A percentile compares a stretch with the other conserved stretches of the same genome.
Evolutionary conservation across 92 coral and sea anemone species (phyloP).

Genomic region (Zoanthus solanderi): DNA sequence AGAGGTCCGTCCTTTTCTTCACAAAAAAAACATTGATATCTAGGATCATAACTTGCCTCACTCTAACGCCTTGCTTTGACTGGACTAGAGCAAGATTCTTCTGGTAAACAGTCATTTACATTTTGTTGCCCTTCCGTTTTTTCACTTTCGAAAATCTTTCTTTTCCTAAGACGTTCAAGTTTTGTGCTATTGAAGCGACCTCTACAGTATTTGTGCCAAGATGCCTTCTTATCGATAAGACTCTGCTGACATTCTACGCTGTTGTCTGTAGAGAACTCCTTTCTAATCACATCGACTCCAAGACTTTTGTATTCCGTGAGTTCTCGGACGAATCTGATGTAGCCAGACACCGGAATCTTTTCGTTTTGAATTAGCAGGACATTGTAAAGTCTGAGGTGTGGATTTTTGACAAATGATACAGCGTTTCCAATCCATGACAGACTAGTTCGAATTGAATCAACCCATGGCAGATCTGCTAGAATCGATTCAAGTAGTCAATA

Average conservation of each 20-base stretch:
- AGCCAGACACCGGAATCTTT: constrained; percentile 13
- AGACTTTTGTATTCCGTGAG: constrained; percentile 40
- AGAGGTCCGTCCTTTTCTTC: constrained; percentile 2
- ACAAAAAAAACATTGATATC: constrained; percentile 51
- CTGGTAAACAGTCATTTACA: constrained; percentile 41
- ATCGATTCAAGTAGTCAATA: constrained; percentile 17
- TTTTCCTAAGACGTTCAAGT: constrained; percentile 44
- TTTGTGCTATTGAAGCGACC: constrained; percentile 51
- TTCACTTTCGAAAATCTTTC: constrained; percentile 41
- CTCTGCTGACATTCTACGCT: constrained; percentile 22
- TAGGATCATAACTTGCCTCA: background rate
- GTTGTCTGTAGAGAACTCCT: constrained; percentile 33
- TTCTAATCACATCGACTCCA: constrained; percentile 21
- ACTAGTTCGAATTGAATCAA: constrained; percentile 1
- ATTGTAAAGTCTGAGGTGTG: constrained; percentile 19
- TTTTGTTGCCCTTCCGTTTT: constrained; percentile 37
- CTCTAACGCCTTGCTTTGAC: constrained; percentile 52
- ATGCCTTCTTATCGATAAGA: constrained; percentile 26
- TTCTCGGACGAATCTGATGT: constrained; percentile 19
- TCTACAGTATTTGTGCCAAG: constrained; percentile 58
- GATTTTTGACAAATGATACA: constrained; percentile 56
- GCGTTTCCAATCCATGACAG: constrained; percentile 47
- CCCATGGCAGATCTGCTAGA: constrained; percentile 25
- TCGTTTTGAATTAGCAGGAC: constrained; percentile 34
- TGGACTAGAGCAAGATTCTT: constrained; percentile 49